Evolutionary conservation across 2,113 vertebrate genomes (phyloP).

Genomic region (Otis tarda): DNA sequence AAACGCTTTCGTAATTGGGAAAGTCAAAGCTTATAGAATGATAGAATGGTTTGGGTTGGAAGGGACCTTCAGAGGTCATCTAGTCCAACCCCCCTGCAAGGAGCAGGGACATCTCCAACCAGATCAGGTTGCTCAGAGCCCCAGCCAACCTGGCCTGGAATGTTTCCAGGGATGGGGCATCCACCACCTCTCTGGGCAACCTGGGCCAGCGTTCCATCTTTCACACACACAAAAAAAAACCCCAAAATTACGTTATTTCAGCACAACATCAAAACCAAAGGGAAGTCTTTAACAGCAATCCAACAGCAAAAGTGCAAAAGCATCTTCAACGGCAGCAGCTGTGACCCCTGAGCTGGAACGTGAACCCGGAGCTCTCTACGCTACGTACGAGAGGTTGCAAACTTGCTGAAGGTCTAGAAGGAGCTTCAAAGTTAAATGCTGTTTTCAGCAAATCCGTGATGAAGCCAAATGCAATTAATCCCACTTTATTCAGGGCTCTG

Average conservation of each 20-base stretch:
- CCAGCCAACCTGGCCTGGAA: too few relatives aligned
- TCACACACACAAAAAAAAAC: too few relatives aligned
- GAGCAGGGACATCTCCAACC: too few relatives aligned
- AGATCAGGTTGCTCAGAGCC: too few relatives aligned
- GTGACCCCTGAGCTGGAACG: background rate
- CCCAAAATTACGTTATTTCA: background rate
- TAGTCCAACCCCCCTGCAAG: too few relatives aligned
- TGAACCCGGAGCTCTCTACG: background rate
- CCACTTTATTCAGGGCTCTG: constrained; percentile 20
- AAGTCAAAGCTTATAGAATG: background rate
- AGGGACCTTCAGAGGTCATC: too few relatives aligned
- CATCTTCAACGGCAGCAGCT: background rate
- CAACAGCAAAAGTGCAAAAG: background rate
- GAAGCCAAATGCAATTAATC: constrained; percentile 41
- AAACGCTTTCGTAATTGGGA: background rate
- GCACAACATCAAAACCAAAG: background rate
- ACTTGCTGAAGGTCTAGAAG: background rate
- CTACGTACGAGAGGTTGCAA: background rate
- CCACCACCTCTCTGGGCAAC: too few relatives aligned
- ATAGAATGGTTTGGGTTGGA: too few relatives aligned
- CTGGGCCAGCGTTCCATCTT: too few relatives aligned
- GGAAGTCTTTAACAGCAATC: background rate
- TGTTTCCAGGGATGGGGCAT: too few relatives aligned
- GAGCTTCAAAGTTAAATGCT: constrained; percentile 2
- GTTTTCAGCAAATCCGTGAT: background rate